These are phyloP conservation scores for Meleagris gallopavo DNA, from an alignment of 2,113 vertebrate species.

Conservation along the genomic window DNA sequence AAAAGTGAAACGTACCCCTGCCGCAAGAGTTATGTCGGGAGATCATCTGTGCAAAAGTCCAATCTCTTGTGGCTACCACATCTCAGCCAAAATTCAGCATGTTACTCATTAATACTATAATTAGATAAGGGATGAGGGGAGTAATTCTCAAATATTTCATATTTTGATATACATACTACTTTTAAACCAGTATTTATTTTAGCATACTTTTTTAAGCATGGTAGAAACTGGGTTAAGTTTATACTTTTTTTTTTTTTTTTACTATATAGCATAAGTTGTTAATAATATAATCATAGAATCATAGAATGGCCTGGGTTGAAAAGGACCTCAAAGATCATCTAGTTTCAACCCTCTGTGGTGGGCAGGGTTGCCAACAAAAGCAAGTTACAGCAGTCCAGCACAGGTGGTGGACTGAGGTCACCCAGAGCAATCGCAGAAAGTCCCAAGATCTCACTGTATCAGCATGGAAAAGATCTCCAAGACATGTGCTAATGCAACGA, in stretches of 20 bases:
- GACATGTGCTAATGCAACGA: neutral
- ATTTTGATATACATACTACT: neutral
- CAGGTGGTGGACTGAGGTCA: neutral
- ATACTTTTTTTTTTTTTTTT: neutral
- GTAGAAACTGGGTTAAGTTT: neutral
- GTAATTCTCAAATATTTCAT: neutral
- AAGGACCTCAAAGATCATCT: no score
- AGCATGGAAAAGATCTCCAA: neutral
- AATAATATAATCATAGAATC: no score
- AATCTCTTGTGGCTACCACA: neutral
- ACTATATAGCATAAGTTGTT: neutral
- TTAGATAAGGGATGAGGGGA: constrained; percentile 25
- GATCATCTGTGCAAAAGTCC: neutral
- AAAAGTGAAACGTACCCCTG: neutral
- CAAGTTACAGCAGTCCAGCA: neutral
- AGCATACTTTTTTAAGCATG: neutral
- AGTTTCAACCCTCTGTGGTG: no score
- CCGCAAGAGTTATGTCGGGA: neutral
- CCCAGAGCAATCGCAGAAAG: neutral
- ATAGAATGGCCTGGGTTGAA: no score
- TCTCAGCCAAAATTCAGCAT: neutral
- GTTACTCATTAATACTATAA: constrained; percentile 20
- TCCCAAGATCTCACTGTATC: neutral
- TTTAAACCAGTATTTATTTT: neutral
- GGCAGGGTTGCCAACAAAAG: neutral